These are phyloP conservation scores for Schizotus pectinicornis DNA, from an alignment of 2,888 invertebrate species.

Conservation along the genomic window DNA sequence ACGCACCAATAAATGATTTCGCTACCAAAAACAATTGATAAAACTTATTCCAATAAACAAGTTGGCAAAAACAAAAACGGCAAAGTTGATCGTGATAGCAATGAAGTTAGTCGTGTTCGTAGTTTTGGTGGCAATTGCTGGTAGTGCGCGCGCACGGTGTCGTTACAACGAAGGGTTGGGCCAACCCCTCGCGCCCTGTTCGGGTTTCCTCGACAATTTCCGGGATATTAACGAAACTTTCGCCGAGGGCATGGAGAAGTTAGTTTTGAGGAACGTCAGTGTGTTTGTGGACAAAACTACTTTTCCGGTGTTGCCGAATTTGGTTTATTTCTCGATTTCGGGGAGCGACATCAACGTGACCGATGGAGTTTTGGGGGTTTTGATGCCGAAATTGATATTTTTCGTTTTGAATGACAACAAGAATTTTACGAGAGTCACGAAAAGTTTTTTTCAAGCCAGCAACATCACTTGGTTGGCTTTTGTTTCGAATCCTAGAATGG, in stretches of 20 bases:
- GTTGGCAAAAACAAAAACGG: no score
- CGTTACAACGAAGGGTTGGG: no score
- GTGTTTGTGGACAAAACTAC: not conserved
- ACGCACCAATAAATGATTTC: no score
- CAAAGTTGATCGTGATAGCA: no score
- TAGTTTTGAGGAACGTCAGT: constrained; percentile 7
- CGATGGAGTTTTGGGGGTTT: not conserved
- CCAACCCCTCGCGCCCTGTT: no score
- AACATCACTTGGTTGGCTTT: constrained; percentile 8
- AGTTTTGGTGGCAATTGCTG: no score
- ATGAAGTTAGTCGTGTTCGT: no score
- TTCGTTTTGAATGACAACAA: not conserved
- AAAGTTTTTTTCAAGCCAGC: not conserved
- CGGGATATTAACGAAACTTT: no score
- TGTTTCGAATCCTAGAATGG: not conserved
- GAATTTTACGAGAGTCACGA: not conserved
- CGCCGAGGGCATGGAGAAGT: constrained; percentile 12
- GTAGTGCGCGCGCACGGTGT: no score
- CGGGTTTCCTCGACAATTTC: no score
- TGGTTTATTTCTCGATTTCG: constrained; percentile 2
- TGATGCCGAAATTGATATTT: constrained; percentile 5
- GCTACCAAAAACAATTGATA: no score
- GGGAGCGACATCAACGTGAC: not conserved
- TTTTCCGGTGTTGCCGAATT: not conserved
- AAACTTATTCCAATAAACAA: no score